Evolutionary conservation across 2,113 vertebrate genomes (phyloP).

Genomic region (Periophthalmus modestus): DNA sequence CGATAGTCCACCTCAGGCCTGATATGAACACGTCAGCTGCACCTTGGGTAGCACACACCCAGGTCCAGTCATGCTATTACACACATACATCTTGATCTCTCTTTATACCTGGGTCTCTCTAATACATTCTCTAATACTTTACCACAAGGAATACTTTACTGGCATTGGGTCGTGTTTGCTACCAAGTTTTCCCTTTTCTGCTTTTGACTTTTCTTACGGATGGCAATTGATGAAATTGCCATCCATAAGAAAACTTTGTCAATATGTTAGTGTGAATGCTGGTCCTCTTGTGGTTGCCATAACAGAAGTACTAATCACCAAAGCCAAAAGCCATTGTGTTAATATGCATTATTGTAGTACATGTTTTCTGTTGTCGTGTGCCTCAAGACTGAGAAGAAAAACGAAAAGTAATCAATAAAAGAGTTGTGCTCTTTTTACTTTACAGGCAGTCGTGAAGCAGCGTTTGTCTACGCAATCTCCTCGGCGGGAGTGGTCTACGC

Average conservation of each 20-base stretch:
- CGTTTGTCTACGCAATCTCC: slow-evolving; percentile 96
- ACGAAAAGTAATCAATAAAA: background rate
- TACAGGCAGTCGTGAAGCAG: slow-evolving; percentile 93
- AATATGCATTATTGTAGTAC: background rate
- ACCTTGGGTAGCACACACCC: slow-evolving; percentile 42
- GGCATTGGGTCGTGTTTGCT: background rate
- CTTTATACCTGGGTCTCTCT: slow-evolving; percentile 21
- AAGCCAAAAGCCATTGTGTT: background rate
- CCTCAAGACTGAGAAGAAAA: no score
- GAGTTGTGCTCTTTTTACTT: slow-evolving; percentile 6
- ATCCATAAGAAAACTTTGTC: no score
- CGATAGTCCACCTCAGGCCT: slow-evolving; percentile 49
- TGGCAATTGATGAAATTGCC: no score
- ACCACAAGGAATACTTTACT: slow-evolving; percentile 10
- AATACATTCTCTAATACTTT: background rate
- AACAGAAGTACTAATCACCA: background rate
- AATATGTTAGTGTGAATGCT: no score
- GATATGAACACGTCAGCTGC: slow-evolving; percentile 60
- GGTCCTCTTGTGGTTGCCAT: no score
- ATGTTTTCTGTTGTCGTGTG: background rate
- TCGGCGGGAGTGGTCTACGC: slow-evolving; percentile 96
- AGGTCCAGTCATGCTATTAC: slow-evolving; percentile 27
- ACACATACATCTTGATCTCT: slow-evolving; percentile 21
- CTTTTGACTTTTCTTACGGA: no score
- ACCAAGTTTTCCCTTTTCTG: background rate